Percentiles rank a stretch among this genome's conserved stretches.
Conservation (phyloP, 2,888 invertebrate species). For the Biston betularia region DNA sequence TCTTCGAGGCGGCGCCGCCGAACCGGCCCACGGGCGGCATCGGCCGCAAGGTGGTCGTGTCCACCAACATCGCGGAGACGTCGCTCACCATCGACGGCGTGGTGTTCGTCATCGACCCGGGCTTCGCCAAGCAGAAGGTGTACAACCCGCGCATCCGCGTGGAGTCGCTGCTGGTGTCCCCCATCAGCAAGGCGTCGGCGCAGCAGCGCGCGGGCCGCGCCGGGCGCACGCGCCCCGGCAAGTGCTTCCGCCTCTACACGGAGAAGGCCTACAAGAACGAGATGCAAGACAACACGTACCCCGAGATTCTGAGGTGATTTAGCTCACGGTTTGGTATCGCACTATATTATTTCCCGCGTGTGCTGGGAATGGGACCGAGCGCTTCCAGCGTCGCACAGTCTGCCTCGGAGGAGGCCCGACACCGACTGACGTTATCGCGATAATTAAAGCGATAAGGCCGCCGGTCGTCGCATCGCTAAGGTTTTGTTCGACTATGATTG, state of each 20-base stretch:
- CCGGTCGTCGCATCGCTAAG: too few species aligned
- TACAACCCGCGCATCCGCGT: slow-evolving; percentile 96
- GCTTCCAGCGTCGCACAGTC: too few species aligned
- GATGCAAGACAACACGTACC: slow-evolving; percentile 99
- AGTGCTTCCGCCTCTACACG: slow-evolving; percentile 98
- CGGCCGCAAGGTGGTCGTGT: slow-evolving; percentile 97
- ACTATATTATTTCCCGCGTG: background rate
- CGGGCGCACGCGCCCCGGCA: slow-evolving; percentile 98
- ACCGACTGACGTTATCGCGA: too few species aligned
- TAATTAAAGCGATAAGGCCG: too few species aligned
- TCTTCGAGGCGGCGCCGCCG: slow-evolving; percentile 98
- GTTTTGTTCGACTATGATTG: too few species aligned
- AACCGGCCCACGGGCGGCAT: slow-evolving; percentile 95
- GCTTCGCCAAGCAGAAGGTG: slow-evolving; percentile 99
- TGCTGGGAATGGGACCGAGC: background rate
- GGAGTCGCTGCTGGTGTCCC: slow-evolving; percentile 98
- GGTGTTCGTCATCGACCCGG: slow-evolving; percentile 99
- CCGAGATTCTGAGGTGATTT: slow-evolving; percentile 91
- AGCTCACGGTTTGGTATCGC: slow-evolving; percentile 46
- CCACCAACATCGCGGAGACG: slow-evolving; percentile 99
- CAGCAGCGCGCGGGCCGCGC: slow-evolving; percentile 99
- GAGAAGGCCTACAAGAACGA: slow-evolving; percentile 97
- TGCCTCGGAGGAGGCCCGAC: too few species aligned
- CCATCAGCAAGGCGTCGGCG: slow-evolving; percentile 99
- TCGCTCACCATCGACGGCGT: slow-evolving; percentile 99